Evolutionary conservation across 1,140 invertebrate species (phyloP).

Genomic region (Thaumetopoea pityocampa): DNA sequence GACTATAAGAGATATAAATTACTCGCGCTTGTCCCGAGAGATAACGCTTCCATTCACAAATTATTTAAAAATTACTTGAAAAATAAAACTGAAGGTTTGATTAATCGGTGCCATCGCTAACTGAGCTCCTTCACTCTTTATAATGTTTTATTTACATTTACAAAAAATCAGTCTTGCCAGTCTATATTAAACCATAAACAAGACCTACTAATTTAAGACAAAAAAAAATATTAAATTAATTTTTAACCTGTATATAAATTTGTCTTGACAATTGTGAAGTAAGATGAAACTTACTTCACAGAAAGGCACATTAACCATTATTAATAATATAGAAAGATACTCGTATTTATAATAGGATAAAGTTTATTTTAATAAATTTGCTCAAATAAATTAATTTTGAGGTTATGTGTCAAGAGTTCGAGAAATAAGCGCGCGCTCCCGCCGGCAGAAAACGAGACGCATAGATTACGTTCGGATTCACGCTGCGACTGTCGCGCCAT

Average conservation of each 20-base stretch:
- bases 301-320: too few relatives aligned
- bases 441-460: constrained; percentile 31
- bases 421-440: constrained; percentile 33
- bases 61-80: constrained; percentile 45
- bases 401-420: constrained; percentile 37
- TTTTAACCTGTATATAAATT: too few relatives aligned
- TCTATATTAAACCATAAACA: too few relatives aligned
- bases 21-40: constrained; percentile 29
- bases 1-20: constrained; percentile 44
- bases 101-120: constrained; percentile 39
- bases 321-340: too few relatives aligned
- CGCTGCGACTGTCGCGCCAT: constrained; percentile 42
- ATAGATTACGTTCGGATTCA: constrained; percentile 46
- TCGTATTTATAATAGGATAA: too few relatives aligned
- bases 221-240: too few relatives aligned
- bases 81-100: constrained; percentile 36
- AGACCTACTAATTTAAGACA: too few relatives aligned
- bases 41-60: constrained; percentile 50
- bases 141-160: constrained; percentile 13
- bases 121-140: constrained; percentile 15
- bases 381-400: constrained; percentile 21
- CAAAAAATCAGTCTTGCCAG: neutral
- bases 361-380: too few relatives aligned
- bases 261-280: too few relatives aligned
- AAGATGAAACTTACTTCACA: too few relatives aligned